These are phyloP conservation scores for Chionomys nivalis DNA, from an alignment of 2,113 vertebrate species.

Conservation along the genomic window DNA sequence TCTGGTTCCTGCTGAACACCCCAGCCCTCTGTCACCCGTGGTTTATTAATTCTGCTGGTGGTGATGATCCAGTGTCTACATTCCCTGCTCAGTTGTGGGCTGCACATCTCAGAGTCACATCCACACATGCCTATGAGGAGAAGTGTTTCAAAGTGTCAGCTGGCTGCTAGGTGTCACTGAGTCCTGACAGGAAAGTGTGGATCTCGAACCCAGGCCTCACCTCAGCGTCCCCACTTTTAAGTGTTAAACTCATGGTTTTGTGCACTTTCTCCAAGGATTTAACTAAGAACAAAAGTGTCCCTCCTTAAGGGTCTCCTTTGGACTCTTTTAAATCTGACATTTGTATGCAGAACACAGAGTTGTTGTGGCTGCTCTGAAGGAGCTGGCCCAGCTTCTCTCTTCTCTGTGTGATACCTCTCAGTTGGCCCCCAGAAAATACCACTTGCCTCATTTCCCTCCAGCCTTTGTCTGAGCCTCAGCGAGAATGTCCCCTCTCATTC, in stretches of 20 bases:
- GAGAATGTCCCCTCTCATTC: background rate
- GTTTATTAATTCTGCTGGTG: background rate
- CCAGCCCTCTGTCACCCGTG: background rate
- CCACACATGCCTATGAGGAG: background rate
- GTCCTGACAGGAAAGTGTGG: background rate
- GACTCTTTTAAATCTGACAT: conserved; percentile 50
- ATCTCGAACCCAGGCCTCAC: background rate
- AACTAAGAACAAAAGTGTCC: conserved; percentile 29
- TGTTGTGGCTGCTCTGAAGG: background rate
- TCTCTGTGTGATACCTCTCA: conserved; percentile 62
- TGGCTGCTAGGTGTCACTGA: background rate
- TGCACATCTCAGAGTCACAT: background rate
- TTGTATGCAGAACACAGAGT: conserved; percentile 9
- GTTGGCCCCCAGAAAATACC: conserved; percentile 72
- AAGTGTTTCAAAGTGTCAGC: background rate
- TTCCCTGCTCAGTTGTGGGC: background rate
- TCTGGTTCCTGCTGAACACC: background rate
- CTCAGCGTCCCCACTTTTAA: background rate
- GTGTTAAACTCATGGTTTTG: background rate
- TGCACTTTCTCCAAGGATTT: conserved; percentile 23
- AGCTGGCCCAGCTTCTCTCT: background rate
- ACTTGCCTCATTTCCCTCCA: conserved; percentile 69
- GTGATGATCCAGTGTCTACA: background rate
- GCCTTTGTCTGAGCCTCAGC: conserved; percentile 70
- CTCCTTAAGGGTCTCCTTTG: background rate